Base-by-base conservation (phyloP, 2,113 vertebrate species). In the Triplophysa tibetana region DNA sequence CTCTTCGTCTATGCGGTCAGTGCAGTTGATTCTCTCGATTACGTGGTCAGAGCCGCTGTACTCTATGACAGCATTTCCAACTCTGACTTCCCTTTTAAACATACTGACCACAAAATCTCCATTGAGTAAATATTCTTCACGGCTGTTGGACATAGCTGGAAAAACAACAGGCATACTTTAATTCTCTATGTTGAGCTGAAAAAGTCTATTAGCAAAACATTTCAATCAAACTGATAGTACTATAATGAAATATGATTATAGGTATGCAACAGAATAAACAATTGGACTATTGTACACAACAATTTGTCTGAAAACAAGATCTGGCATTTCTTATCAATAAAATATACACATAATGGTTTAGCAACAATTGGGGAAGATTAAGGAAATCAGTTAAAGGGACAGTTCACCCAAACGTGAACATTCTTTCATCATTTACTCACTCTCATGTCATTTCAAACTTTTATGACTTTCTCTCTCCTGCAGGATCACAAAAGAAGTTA, bases 21-120 rank as follows among this genome's bases (percentile, higher is more conserved):
- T 97, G 88, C 95, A 97, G 91, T 99, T 99, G 87, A 99, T 95
- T 85, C 96, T 96, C 91, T 99, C 98, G 14, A 97, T 75, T 1
- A 92, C 70, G 38, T 96, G 94, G 90, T 98, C 95, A 0, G 97
- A 99, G 29, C 98, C 98, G 0, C 96, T 99, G 91, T 99, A 99
- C 84, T 99, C 98, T 2, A 99, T 93, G 78, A 98, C 81, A n/a
- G 94, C 92, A 65, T 93, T 96, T 81, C 96, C 96, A 75, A 98
- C 89, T 88, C 94, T 98, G 85, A 99, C 96, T 95, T 99, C 97
- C 93, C 94, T 96, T 95, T 98, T 99, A 91, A 98, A 98, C 98
- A 99, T 98, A 83, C 96, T 98, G 91, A 99, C 97, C 81, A 99
- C 96, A 87, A 97, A 99, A 87, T 98, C 94, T 85, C 98, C 98